A percentile compares a stretch with the other conserved stretches of the same genome.
Evolutionary conservation across 2,888 invertebrate genomes (phyloP).

Genomic region (Bombylius major): DNA sequence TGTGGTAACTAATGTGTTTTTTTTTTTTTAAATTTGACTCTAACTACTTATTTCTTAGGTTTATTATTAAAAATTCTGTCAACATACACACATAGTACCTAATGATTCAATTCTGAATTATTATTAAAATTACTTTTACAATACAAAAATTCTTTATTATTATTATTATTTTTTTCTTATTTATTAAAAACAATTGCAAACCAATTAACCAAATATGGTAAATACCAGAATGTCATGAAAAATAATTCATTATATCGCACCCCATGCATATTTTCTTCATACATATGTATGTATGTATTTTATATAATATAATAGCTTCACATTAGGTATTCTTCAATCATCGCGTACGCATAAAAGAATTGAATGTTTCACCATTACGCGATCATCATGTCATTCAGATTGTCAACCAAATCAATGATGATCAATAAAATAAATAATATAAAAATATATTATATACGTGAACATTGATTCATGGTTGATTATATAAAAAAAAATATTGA

Average conservation of each 20-base stretch:
- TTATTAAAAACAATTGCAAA: slow-evolving; percentile 1
- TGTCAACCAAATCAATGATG: slow-evolving; percentile 2
- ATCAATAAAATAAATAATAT: neutral
- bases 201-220: slow-evolving; percentile 8
- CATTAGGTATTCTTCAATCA: neutral
- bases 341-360: neutral
- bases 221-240: neutral
- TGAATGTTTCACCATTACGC: slow-evolving; percentile 7
- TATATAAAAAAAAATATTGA: no score
- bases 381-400: slow-evolving; percentile 8
- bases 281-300: neutral
- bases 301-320: neutral
- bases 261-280: no score
- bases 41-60: no score
- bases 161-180: no score
- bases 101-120: neutral
- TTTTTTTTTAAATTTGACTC: no score
- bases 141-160: no score
- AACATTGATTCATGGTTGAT: neutral
- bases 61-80: no score
- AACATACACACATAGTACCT: neutral
- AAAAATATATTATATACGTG: slow-evolving; percentile 1
- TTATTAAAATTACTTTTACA: neutral
- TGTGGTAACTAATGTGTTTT: no score
- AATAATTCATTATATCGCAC: neutral